phyloP scores from a whole-genome alignment of 92 coral and sea anemone species.

The Chrysogorgia sp. region DNA sequence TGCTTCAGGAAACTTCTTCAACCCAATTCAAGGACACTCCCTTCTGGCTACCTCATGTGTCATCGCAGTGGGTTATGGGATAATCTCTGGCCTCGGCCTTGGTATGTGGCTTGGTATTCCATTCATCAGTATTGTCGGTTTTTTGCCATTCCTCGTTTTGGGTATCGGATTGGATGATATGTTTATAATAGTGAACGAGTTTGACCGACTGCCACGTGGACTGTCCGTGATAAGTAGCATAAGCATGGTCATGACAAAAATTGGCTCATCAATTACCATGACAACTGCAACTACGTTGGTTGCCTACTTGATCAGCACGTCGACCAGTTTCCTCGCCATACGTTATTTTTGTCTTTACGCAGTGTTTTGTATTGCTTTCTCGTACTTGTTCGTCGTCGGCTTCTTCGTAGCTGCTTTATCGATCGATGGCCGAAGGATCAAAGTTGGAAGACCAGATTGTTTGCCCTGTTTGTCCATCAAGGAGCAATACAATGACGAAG shows the following conservation, averaged over 20 bases:
- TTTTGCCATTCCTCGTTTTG: conserved; percentile 29
- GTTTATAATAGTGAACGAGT: conserved; percentile 83
- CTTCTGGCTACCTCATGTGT: conserved; percentile 72
- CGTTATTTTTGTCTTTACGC: conserved; percentile 82
- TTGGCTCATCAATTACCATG: conserved; percentile 94
- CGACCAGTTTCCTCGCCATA: conserved; percentile 79
- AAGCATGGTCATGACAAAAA: conserved; percentile 74
- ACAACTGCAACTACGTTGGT: conserved; percentile 93
- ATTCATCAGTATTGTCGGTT: conserved; percentile 36
- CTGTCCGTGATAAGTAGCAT: conserved; percentile 62
- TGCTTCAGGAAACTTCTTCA: conserved; percentile 41
- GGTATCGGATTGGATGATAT: conserved; percentile 94
- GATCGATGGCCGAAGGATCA: conserved; percentile 72
- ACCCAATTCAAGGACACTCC: conserved; percentile 51
- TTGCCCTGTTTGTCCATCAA: conserved; percentile 62
- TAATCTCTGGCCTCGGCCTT: conserved; percentile 79
- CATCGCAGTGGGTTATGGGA: conserved; percentile 86
- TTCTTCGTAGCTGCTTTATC: conserved; percentile 82
- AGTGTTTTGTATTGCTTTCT: conserved; percentile 64
- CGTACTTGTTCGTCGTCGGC: conserved; percentile 75
- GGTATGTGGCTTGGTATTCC: conserved; percentile 46
- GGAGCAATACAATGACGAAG: conserved; percentile 49
- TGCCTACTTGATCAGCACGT: conserved; percentile 89
- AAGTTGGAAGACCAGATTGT: conserved; percentile 77
- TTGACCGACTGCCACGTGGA: conserved; percentile 71